Base-by-base conservation (phyloP, 1,140 invertebrate species). In the Popillia japonica region DNA sequence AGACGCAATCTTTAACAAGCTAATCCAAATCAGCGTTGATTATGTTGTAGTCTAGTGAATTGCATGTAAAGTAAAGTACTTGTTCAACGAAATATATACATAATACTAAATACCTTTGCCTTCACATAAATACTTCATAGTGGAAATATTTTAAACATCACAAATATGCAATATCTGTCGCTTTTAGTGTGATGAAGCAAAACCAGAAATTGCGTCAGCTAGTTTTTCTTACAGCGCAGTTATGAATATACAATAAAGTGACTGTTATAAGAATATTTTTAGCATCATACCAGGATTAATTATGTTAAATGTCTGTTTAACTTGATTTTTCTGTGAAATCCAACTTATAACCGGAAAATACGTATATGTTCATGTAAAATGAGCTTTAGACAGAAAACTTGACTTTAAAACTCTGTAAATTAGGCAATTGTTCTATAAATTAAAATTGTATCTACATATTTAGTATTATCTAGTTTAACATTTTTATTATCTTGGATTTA, bases 191-290 rank as follows among this genome's bases (percentile, higher is more conserved):
- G 61, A 68, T 68, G 61, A 17, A 68, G 61, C 20, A 23, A 68
- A 68, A 68, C 61, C 61, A 68, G 61, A 68, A 22, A 68, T 68
- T 68, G 61, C 61, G 22, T 68, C 61, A 68, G 61, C 61, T 20
- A 34, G 20, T 68, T 34, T 34, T 27, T 14, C 61, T 22, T 68
- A 22, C 61, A 17, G 8, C 22, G 22, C 22, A 68, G 22, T 68
- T 22, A 68, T 68, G 61, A 68, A 68, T 68, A 68, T 68, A 68
- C 1, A 68, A 55, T 6, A 55, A 6, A 55, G 14, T 17, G 17
- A 55, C 6, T 7, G n/a, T 17, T 55, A 17, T 55, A 17, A n/a
- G 14, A 55, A 55, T 55, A 17, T 55, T 17, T 55, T 17, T 55
- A 55, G 14, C 14, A 55, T 34, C 27, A 34, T 34, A 34, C 27